Percentiles rank a stretch among this genome's conserved stretches.
These are phyloP conservation scores for Volucella bombylans DNA, from an alignment of 2,888 invertebrate species.

Conservation along the genomic window DNA sequence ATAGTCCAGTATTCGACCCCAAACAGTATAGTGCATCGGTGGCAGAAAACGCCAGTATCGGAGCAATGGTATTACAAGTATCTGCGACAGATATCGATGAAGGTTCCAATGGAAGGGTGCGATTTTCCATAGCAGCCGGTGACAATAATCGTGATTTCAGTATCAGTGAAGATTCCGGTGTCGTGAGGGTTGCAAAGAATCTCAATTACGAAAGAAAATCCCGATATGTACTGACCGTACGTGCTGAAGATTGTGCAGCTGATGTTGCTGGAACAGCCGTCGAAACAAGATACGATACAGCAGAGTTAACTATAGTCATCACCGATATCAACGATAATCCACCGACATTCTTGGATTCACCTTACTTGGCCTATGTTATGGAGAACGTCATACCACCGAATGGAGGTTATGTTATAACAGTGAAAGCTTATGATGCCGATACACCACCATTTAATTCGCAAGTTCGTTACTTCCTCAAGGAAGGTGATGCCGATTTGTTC, in stretches of 20 bases:
- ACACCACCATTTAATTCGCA: constrained; percentile 94
- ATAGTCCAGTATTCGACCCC: constrained; percentile 93
- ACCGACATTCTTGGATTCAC: constrained; percentile 96
- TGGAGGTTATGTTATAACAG: constrained; percentile 90
- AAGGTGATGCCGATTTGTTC: constrained; percentile 95
- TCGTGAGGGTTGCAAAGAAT: constrained; percentile 95
- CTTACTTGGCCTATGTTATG: constrained; percentile 95
- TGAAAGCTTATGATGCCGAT: constrained; percentile 95
- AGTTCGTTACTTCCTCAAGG: constrained; percentile 95
- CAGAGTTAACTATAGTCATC: constrained; percentile 91
- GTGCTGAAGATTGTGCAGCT: constrained; percentile 93
- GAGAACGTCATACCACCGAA: constrained; percentile 93
- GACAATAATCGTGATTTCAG: constrained; percentile 95
- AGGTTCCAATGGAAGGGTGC: constrained; percentile 94
- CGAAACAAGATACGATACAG: constrained; percentile 87
- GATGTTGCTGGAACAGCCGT: constrained; percentile 83
- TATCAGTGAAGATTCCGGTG: constrained; percentile 95
- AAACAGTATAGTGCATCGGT: constrained; percentile 94
- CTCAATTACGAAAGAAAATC: constrained; percentile 95
- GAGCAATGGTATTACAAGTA: constrained; percentile 94
- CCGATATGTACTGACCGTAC: constrained; percentile 91
- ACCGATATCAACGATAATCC: constrained; percentile 97
- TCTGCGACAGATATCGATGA: constrained; percentile 95
- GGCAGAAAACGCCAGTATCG: constrained; percentile 96
- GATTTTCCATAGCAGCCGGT: constrained; percentile 94